Evolutionary conservation across 2,888 invertebrate species (phyloP).

Genomic region (Oscheius sp.): DNA sequence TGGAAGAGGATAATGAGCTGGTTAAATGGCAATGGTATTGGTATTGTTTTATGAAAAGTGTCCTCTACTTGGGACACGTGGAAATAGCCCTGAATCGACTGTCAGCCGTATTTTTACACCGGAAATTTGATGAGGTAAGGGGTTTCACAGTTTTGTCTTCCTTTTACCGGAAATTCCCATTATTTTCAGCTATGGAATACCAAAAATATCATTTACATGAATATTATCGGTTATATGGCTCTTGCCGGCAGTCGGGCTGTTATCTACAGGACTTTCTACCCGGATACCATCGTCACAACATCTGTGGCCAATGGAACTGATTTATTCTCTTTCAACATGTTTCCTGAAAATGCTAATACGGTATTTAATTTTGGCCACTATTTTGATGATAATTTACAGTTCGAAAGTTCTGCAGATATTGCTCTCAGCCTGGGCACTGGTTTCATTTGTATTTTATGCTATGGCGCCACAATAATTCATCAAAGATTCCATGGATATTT

Average conservation of each 20-base stretch:
- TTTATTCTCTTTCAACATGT: neutral
- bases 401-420: neutral
- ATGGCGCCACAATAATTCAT: neutral
- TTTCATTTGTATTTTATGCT: neutral
- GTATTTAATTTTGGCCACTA: conserved; percentile 6
- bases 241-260: neutral
- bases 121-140: neutral
- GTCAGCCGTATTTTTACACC: neutral
- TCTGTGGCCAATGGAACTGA: neutral
- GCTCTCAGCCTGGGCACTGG: neutral
- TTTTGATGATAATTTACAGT: neutral
- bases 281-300: neutral
- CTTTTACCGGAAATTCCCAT: no score
- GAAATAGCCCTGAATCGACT: conserved; percentile 1
- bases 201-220: conserved; percentile 1
- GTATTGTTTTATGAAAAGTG: neutral
- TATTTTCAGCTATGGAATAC: conserved; percentile 9
- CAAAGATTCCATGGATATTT: no score
- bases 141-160: no score
- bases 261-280: neutral
- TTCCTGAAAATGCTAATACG: neutral
- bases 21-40: conserved; percentile 5
- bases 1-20: neutral
- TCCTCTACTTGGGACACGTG: neutral
- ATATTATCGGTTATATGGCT: neutral